Evolutionary conservation across 92 coral and sea anemone genomes (phyloP), one percentile per base, ranked within the genome.

Genomic region (Muricea muricata): DNA sequence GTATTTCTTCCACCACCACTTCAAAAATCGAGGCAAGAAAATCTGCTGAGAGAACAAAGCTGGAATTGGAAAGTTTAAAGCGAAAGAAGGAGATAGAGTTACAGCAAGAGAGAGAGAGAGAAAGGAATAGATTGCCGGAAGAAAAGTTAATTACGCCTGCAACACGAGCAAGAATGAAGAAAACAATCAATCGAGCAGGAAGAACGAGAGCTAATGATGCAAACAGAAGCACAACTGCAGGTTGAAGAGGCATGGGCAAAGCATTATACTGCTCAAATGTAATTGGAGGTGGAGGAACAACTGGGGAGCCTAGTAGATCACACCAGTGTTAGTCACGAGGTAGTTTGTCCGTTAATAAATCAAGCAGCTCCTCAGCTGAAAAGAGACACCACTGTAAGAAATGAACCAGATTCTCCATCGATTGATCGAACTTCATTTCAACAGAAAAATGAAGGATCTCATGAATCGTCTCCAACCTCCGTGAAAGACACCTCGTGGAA

Each of bases 111-210:
- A 52, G 66, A 10, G 68, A 76, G 67, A 74, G 48, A 35, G 81
- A 50, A 10, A 76, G 25, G 47, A 76, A 35, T 25, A 52, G 67
- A 55, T 15, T 48, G 29, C 67, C 52, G 46, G 81, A 76, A 76
- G 81, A 52, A 76, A 55, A 35, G 61, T 74, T n/a, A n/a, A n/a
- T n/a, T 74, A 74, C 80, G 61, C 8, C n/a, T 47, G 3, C 58
- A 48, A 48, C 61, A 74, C 29, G 80, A 74, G 31, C 80, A 74
- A 26, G 58, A 74, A 26, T 35, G 26, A 24, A 28, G 55, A 6
- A 33, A 21, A 34, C 30, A 70, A 70, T 70, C 33, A 1, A 17
- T 33, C 6, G 50, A 70, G 21, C 76, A 40, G 14, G 76, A 70
- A 35, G 52, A 70, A 34, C 50, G 76, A 17, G 76, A 37, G 15